Evolutionary conservation across 2,113 vertebrate genomes (phyloP).

Genomic region (Clinocottus analis): DNA sequence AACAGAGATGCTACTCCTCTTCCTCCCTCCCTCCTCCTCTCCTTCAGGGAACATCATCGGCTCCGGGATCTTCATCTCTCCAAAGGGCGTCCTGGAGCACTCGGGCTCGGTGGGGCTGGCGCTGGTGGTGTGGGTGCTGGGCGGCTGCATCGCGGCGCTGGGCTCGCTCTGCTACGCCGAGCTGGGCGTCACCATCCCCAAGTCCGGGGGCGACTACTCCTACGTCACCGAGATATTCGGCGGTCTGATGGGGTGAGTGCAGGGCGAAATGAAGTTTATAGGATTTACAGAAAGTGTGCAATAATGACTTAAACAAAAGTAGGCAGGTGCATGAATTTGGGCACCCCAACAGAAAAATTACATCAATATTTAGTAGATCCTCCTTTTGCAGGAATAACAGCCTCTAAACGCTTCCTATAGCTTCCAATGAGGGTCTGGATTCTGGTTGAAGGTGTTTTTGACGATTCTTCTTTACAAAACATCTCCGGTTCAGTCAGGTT

Average conservation of each 20-base stretch:
- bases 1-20: neutral
- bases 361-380: no score
- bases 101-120: conserved; percentile 94
- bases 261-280: no score
- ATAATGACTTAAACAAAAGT: no score
- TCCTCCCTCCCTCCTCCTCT: neutral
- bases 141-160: conserved; percentile 91
- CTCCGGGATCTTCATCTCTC: conserved; percentile 98
- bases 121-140: conserved; percentile 92
- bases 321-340: no score
- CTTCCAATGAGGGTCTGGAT: no score
- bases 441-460: no score
- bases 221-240: conserved; percentile 98
- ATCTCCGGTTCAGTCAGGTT: no score
- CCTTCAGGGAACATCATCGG: conserved; percentile 99
- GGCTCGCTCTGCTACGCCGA: conserved; percentile 97
- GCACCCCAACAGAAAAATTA: no score
- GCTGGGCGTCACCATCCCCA: conserved; percentile 96
- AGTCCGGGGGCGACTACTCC: conserved; percentile 96
- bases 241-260: conserved; percentile 93
- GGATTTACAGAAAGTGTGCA: no score
- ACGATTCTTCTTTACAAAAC: no score
- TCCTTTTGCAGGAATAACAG: no score
- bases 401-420: no score
- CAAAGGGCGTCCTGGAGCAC: conserved; percentile 96